Evolutionary conservation across 2,797 vertebrate species (phyloP).

Genomic region (Amblyopsis hoosieri): DNA sequence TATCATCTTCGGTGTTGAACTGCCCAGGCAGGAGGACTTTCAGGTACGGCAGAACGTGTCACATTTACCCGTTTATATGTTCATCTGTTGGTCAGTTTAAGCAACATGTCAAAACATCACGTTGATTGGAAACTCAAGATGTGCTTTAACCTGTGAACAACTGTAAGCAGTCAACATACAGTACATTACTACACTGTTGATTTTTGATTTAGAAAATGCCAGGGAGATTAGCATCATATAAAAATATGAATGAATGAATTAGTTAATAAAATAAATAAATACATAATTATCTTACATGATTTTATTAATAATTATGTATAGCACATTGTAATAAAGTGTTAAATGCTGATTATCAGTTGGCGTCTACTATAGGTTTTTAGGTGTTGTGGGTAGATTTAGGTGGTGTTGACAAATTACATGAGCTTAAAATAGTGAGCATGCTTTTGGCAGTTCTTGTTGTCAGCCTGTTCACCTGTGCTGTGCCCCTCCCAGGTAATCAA

Average conservation of each 20-base stretch:
- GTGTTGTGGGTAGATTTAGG: too few relatives aligned
- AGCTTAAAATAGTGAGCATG: constrained; percentile 17
- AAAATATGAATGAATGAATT: not conserved
- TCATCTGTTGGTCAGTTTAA: not conserved
- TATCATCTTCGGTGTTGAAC: constrained; percentile 92
- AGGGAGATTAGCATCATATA: too few relatives aligned
- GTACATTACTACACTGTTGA: not conserved
- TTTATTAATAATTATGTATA: not conserved
- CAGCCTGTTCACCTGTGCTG: constrained; percentile 41
- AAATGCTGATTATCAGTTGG: not conserved
- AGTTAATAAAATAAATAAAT: too few relatives aligned
- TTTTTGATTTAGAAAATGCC: constrained; percentile 11
- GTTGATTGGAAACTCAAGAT: not conserved
- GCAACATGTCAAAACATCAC: not conserved
- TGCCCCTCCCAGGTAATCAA: constrained; percentile 86
- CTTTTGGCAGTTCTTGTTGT: constrained; percentile 37
- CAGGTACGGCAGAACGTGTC: constrained; percentile 63
- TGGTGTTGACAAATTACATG: constrained; percentile 2
- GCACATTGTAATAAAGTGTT: constrained; percentile 8
- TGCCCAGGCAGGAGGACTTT: constrained; percentile 90
- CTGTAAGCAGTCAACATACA: not conserved
- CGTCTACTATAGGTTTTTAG: not conserved
- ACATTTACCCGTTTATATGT: not conserved
- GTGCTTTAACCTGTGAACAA: not conserved
- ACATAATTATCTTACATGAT: not conserved